Percentiles rank a stretch among this genome's conserved stretches.
phyloP scores from a whole-genome alignment of 2,113 vertebrate species.

The Paedocypris sp. region DNA sequence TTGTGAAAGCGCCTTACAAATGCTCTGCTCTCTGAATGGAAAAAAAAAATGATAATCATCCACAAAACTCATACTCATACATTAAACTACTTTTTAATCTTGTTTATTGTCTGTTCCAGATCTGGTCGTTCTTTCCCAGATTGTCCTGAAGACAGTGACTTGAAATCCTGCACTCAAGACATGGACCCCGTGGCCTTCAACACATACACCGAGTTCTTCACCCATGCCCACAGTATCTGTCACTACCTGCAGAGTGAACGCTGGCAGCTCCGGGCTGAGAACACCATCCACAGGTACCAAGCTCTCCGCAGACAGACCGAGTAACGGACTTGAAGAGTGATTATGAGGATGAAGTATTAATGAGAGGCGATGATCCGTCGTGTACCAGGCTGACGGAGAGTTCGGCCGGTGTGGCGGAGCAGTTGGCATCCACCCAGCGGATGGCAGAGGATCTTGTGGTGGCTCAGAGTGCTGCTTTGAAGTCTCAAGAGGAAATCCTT shows the following conservation, averaged over 20 bases:
- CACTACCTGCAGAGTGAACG: constrained; percentile 66
- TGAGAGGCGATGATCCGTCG: background rate
- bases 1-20: no score
- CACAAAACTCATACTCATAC: no score
- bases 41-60: no score
- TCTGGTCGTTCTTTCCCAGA: constrained; percentile 60
- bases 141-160: constrained; percentile 54
- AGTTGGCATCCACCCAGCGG: constrained; percentile 56
- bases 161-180: constrained; percentile 57
- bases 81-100: no score
- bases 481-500: constrained; percentile 61
- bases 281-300: constrained; percentile 56
- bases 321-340: background rate
- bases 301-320: background rate
- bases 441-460: constrained; percentile 58
- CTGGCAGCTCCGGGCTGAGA: constrained; percentile 59
- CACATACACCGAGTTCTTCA: constrained; percentile 71
- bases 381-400: constrained; percentile 58
- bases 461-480: constrained; percentile 57
- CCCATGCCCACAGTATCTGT: constrained; percentile 69
- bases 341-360: background rate
- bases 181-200: constrained; percentile 69
- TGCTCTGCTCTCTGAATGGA: no score
- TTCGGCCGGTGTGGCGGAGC: constrained; percentile 62
- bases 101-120: constrained; percentile 37